A percentile compares a stretch with the other conserved stretches of the same genome.
phyloP scores from a whole-genome alignment of 2,797 vertebrate species.

The Neosilurus hyrtlii region DNA sequence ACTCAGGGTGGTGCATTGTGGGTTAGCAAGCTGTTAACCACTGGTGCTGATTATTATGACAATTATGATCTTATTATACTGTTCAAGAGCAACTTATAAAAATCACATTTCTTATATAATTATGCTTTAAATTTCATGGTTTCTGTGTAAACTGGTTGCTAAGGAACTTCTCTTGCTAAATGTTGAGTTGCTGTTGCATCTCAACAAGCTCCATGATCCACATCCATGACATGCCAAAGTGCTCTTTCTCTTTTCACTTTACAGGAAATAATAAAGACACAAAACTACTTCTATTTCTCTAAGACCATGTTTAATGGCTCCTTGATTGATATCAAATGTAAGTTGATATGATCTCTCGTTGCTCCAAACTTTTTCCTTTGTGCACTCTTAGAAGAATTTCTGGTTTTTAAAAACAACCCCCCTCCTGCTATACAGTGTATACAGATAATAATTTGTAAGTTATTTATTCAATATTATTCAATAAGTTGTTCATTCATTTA shows the following conservation, averaged over 20 bases:
- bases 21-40: neutral
- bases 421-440: neutral
- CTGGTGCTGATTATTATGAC: neutral
- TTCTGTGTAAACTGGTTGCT: neutral
- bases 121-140: neutral
- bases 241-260: slow-evolving; percentile 41
- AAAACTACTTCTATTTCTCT: slow-evolving; percentile 53
- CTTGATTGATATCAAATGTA: slow-evolving; percentile 62
- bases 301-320: slow-evolving; percentile 71
- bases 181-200: neutral
- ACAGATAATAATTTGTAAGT: neutral
- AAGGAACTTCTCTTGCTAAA: neutral
- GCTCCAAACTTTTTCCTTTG: neutral
- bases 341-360: neutral
- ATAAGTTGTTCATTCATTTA: neutral
- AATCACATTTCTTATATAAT: neutral
- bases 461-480: too few species aligned
- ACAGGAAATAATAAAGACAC: slow-evolving; percentile 54
- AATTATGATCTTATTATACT: neutral
- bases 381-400: neutral
- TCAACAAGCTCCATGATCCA: neutral
- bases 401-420: neutral
- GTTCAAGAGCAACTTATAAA: too few species aligned
- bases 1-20: neutral
- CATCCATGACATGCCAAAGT: neutral